Evolutionary conservation across 2,113 vertebrate species (phyloP), one percentile per base, ranked within the genome.

Genomic region (Melanostigma gelatinosum): DNA sequence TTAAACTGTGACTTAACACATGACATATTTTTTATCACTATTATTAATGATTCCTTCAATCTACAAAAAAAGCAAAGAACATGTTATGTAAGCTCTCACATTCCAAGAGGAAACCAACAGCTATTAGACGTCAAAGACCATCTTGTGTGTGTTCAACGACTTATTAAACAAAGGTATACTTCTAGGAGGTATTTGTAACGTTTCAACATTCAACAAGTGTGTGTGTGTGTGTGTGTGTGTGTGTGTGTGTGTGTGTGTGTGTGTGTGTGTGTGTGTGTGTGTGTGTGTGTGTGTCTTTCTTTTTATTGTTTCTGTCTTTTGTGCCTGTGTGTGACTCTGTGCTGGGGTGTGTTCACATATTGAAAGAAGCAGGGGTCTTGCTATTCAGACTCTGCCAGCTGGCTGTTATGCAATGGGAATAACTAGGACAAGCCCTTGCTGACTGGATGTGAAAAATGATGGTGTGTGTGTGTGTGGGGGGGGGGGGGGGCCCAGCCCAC

Each of bases 401-500:
- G 85, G 75, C 81, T 76, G 44, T 93, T 92, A 91, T 72, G 74
- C 84, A 92, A 93, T 46, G 12, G 34, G 75, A 75, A 85, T 86
- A 80, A 92, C 89, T 80, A 57, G 88, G 69, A 89, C 86, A 74
- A 32, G 38, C 50, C 34, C 81, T 58, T 12, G 50, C 70, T 72
- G 81, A 68, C 36, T 79, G 72, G 62, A 75, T 72, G 60, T 75
- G 46, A 82, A 46, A 80, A 81, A 66, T 77, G 70, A 75, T 13
- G 12, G 29, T 48, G 66, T 70, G 32, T 67, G 71, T 78, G 72
- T 27, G 65, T n/a, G 64, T 65, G 80, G 36, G 61, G 66, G 22
- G 65, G 62, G 75, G 67, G 50, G 22, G 66, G 67, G 83, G 87
- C 63, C 85, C 88, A 46, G 72, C 87, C 91, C 87, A 77, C 91